Percentiles rank a stretch among this genome's conserved stretches.
These are phyloP conservation scores for Spisula solida DNA, from an alignment of 2,888 invertebrate species.

Conservation along the genomic window DNA sequence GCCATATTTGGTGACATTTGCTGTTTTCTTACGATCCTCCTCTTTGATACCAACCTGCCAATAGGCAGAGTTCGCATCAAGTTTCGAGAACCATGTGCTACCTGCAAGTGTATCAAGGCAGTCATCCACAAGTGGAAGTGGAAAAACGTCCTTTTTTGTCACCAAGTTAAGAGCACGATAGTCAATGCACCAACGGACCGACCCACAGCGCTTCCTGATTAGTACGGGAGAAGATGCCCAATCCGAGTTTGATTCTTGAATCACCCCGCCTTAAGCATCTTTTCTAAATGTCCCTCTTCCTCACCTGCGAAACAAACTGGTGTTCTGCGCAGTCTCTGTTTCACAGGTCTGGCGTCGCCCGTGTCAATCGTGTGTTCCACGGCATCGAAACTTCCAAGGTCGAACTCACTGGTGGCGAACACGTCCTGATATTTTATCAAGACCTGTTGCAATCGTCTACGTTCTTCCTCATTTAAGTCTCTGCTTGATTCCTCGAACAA, in stretches of 20 bases:
- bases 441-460: background rate
- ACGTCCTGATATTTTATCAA: background rate
- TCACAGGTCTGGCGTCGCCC: slow-evolving; percentile 7
- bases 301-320: slow-evolving; percentile 16
- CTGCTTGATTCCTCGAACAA: background rate
- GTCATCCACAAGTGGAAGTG: background rate
- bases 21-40: slow-evolving; percentile 65
- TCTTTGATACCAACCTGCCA: slow-evolving; percentile 51
- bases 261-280: slow-evolving; percentile 40
- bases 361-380: background rate
- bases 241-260: background rate
- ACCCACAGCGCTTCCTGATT: background rate
- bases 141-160: slow-evolving; percentile 11
- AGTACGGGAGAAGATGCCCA: slow-evolving; percentile 8
- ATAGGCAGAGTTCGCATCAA: background rate
- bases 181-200: background rate
- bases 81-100: background rate
- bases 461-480: background rate
- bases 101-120: background rate
- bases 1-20: slow-evolving; percentile 68
- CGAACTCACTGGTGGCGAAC: background rate
- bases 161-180: slow-evolving; percentile 1
- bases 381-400: background rate
- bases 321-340: slow-evolving; percentile 34
- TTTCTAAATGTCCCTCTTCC: slow-evolving; percentile 3